Conservation (phyloP, 2,888 invertebrate species). For the Himalopsyche kuldschensis region DNA sequence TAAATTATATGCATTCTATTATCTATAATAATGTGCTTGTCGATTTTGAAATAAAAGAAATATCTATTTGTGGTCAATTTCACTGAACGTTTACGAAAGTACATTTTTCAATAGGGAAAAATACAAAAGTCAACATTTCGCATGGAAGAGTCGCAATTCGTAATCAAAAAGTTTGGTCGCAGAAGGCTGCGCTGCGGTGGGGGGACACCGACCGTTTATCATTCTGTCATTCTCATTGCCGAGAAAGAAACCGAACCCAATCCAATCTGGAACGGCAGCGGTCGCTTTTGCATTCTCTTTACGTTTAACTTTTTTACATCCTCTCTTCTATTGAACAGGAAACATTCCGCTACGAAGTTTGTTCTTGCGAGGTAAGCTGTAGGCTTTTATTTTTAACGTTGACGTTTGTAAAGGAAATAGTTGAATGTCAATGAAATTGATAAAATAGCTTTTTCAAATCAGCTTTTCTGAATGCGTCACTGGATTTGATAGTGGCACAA, state of each 20-base stretch:
- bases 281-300: background rate
- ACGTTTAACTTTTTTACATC: background rate
- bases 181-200: background rate
- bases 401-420: background rate
- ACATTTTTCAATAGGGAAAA: background rate
- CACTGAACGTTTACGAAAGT: background rate
- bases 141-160: background rate
- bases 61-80: background rate
- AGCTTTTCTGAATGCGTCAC: background rate
- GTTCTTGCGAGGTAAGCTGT: background rate
- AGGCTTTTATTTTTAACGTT: background rate
- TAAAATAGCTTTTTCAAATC: background rate
- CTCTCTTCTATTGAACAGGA: background rate
- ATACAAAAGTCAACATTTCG: background rate
- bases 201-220: background rate
- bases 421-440: background rate
- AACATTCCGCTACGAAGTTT: background rate
- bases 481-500: background rate
- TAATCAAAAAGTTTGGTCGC: background rate
- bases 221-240: background rate
- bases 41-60: too few species aligned
- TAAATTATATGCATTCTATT: too few species aligned
- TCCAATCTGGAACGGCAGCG: background rate
- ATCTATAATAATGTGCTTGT: too few species aligned
- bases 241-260: background rate